Evolutionary conservation across 2,797 vertebrate species (phyloP).

Genomic region (Anguilla marmorata): DNA sequence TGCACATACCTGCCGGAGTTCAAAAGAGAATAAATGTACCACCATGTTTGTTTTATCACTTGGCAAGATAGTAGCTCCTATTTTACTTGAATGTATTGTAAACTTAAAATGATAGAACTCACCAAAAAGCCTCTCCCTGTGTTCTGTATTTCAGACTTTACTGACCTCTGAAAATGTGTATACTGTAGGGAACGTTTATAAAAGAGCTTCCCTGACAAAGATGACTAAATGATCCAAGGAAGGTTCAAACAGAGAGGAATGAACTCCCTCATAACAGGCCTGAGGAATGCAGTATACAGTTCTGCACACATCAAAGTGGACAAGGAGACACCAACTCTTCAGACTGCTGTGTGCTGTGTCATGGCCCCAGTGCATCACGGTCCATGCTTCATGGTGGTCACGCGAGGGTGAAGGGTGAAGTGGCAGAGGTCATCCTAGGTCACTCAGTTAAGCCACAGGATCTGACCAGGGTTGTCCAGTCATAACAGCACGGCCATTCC

Average conservation of each 20-base stretch:
- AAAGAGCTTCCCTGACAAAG: constrained; percentile 27
- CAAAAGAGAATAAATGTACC: constrained; percentile 1
- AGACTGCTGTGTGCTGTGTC: constrained; percentile 9
- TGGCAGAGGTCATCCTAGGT: constrained; percentile 14
- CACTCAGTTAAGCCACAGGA: constrained; percentile 24
- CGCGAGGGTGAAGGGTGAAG: constrained; percentile 21
- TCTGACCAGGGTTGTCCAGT: constrained; percentile 14
- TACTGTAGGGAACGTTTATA: constrained; percentile 10
- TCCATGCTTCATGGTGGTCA: constrained; percentile 14
- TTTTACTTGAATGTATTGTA: constrained; percentile 4
- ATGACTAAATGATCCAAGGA: constrained; percentile 12
- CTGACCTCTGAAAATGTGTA: constrained; percentile 19
- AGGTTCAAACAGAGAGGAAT: constrained; percentile 2
- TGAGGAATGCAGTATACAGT: constrained; percentile 7
- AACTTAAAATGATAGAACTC: constrained; percentile 7
- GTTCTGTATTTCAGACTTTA: constrained; percentile 18
- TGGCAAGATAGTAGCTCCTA: not conserved
- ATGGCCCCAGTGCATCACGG: constrained; percentile 10
- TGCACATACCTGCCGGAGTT: not conserved
- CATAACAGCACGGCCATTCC: not conserved
- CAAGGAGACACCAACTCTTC: not conserved
- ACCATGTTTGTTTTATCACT: not conserved
- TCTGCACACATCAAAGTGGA: not conserved
- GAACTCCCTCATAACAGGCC: constrained; percentile 21
- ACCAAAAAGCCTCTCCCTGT: not conserved